Base-by-base conservation (phyloP, 2,113 vertebrate species). In the Procavia capensis region DNA sequence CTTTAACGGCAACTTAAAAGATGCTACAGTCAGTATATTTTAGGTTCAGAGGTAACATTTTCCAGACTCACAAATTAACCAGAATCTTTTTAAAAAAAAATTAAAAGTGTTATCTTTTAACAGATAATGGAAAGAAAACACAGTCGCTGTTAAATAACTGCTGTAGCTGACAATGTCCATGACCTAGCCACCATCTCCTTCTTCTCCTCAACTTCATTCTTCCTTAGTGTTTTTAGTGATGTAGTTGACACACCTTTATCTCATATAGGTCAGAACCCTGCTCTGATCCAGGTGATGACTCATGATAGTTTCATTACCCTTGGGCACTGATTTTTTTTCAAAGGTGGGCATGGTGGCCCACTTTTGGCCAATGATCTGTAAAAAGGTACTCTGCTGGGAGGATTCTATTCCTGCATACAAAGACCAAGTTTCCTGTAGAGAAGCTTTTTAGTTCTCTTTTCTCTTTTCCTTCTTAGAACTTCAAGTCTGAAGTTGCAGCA, bases 321-420 rank as follows among this genome's bases (percentile, higher is more conserved):
- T n/a, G n/a, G 24, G 9, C 27, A 83, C 20, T 39, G 8, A 61
- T 10, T 94, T 19, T 20, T 84, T 54, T 79, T n/a, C n/a, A 66
- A 29, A 74, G 11, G 27, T 6, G 19, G 19, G 9, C 34, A 50
- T 39, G 22, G 19, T 63, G 54, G 72, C 41, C 79, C 59, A 95
- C 14, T 93, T 93, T 43, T 86, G 17, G 43, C 57, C 66, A 90
- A 11, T 50, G 36, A 70, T 54, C 76, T 81, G 64, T n/a, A 61
- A 91, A 90, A 84, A 27, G 11, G 0, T 36, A n/a, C 9, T 92
- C 45, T 87, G n/a, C 31, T 50, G 29, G 87, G 43, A 86, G 14
- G 66, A 75, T 63, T 80, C 72, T 95, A 57, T 50, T 94, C 78
- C 94, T 75, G 25, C 79, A 70, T 66, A 63, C n/a, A 88, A 96